Evolutionary conservation across 2,113 vertebrate genomes (phyloP).

Genomic region (Megalops atlanticus): DNA sequence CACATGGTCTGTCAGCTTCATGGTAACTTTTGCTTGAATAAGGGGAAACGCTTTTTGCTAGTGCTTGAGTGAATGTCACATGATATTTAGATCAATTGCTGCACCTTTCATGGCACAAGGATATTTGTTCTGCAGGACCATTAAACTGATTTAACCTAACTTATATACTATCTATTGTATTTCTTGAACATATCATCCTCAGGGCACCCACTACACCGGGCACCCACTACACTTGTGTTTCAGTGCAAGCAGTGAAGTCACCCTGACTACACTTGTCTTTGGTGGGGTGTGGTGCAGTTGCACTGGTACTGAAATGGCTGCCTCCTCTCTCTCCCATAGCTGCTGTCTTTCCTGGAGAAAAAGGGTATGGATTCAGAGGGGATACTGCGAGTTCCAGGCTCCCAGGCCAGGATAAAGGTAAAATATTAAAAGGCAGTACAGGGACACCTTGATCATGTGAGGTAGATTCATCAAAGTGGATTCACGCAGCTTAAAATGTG

Average conservation of each 20-base stretch:
- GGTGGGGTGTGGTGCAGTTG: too few species aligned
- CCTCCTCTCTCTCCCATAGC: constrained; percentile 61
- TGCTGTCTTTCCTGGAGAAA: constrained; percentile 86
- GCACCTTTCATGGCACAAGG: neutral
- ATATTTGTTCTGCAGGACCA: neutral
- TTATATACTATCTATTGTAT: neutral
- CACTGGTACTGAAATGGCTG: too few species aligned
- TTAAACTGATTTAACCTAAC: too few species aligned
- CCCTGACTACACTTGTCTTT: too few species aligned
- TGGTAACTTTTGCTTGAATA: neutral
- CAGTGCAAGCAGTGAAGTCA: neutral
- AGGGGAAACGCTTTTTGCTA: neutral
- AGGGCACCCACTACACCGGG: neutral
- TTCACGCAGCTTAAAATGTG: neutral
- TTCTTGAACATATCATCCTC: neutral
- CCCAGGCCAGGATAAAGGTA: constrained; percentile 89
- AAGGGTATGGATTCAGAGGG: constrained; percentile 84
- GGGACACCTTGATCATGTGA: too few species aligned
- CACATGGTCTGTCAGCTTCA: neutral
- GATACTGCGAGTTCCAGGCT: constrained; percentile 86
- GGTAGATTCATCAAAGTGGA: neutral
- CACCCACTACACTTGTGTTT: neutral
- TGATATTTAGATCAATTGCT: neutral
- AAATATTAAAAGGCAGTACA: neutral
- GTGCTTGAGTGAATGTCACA: neutral